Evolutionary conservation across 2,888 invertebrate genomes (phyloP).

Genomic region (Tenthredo livida): DNA sequence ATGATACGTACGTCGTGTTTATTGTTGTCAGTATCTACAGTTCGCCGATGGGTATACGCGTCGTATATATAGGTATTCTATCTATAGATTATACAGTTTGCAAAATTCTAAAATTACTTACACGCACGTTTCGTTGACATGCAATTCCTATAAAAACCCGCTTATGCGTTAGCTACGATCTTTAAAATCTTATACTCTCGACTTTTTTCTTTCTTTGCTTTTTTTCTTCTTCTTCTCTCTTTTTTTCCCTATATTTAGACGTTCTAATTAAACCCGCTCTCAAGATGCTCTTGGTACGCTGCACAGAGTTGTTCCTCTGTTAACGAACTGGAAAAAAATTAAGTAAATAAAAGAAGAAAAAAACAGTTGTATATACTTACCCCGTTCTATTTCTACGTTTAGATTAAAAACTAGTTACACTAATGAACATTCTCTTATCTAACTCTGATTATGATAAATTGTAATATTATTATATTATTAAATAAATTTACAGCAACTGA

Average conservation of each 20-base stretch:
- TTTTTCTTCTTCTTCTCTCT: not conserved
- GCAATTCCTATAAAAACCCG: not conserved
- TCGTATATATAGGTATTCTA: not conserved
- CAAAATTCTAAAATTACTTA: constrained; percentile 22
- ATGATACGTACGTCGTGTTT: not conserved
- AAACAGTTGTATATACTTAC: not conserved
- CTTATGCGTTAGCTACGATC: not conserved
- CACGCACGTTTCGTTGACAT: not conserved
- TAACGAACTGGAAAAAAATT: constrained; percentile 21
- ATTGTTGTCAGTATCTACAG: not conserved
- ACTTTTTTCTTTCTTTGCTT: not conserved
- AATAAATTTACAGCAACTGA: constrained; percentile 1
- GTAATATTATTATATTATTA: not conserved
- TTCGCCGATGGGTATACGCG: not conserved
- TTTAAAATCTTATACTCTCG: not conserved
- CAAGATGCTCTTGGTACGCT: not conserved
- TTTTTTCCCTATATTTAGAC: constrained; percentile 21
- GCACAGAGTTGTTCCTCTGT: not conserved
- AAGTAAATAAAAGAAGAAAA: not conserved
- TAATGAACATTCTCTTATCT: too few species aligned
- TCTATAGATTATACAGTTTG: not conserved
- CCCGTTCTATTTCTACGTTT: not conserved
- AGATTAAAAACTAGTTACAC: not conserved
- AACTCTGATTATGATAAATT: not conserved
- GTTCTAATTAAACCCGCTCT: constrained; percentile 39